Percentiles rank a stretch among this genome's conserved stretches.
Conservation (phyloP, 2,113 vertebrate genomes). For the Halcyon senegalensis region DNA sequence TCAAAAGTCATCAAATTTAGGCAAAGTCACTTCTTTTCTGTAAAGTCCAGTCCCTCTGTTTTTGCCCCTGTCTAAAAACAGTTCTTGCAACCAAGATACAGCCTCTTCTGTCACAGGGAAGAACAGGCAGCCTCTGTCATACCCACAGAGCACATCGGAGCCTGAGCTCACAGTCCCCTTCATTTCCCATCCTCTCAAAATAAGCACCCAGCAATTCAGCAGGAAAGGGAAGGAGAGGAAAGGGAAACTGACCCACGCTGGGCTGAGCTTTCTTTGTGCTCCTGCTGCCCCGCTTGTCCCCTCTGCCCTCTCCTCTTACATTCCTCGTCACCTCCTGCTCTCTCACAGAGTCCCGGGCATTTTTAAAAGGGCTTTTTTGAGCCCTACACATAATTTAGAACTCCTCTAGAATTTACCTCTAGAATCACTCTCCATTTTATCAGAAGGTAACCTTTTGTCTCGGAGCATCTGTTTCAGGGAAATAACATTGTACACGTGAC, state of each 20-base stretch:
- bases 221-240: background rate
- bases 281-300: background rate
- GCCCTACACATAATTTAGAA: background rate
- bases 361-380: background rate
- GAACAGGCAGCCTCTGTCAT: background rate
- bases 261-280: background rate
- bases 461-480: slow-evolving; percentile 23
- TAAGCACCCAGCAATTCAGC: background rate
- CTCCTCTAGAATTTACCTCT: slow-evolving; percentile 18
- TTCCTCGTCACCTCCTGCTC: background rate
- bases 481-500: background rate
- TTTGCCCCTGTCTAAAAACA: background rate
- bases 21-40: accelerated
- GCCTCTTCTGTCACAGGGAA: background rate
- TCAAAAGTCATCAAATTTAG: background rate
- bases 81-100: background rate
- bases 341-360: accelerated
- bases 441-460: background rate
- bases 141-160: background rate
- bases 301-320: accelerated
- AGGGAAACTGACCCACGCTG: accelerated
- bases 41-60: background rate
- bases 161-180: too few relatives aligned
- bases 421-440: background rate
- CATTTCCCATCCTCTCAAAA: background rate